A percentile compares a stretch with the other conserved stretches of the same genome.
These are phyloP conservation scores for Paratilapia polleni DNA, from an alignment of 2,113 vertebrate genomes.

Conservation along the genomic window DNA sequence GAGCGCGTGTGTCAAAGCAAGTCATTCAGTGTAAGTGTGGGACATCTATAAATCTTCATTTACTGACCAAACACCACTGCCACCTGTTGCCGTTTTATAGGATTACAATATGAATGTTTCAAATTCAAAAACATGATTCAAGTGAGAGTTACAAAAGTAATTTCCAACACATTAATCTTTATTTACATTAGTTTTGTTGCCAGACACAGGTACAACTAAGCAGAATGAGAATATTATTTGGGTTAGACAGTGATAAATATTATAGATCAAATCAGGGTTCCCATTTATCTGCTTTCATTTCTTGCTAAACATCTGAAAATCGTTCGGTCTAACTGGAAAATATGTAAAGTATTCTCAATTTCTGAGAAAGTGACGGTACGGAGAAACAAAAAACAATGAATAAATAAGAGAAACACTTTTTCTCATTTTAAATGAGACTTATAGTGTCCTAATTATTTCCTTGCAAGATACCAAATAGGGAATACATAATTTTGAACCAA, in stretches of 20 bases:
- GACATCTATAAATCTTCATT: not conserved
- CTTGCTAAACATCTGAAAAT: not conserved
- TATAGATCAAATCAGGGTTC: not conserved
- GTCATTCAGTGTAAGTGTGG: not conserved
- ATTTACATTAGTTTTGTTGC: not conserved
- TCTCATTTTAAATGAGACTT: not conserved
- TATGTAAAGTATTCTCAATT: not conserved
- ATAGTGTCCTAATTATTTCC: not conserved
- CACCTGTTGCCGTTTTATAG: not conserved
- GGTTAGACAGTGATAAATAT: not conserved
- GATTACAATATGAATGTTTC: not conserved
- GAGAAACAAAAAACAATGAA: not conserved
- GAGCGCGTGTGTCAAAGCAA: not conserved
- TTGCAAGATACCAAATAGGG: not conserved
- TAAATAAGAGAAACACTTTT: not conserved
- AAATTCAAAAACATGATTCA: not conserved
- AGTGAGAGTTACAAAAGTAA: not conserved
- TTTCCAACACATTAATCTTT: not conserved
- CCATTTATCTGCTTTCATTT: not conserved
- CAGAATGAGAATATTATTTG: not conserved
- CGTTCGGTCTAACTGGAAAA: too few species aligned
- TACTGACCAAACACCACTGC: not conserved
- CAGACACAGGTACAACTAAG: not conserved
- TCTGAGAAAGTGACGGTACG: not conserved
- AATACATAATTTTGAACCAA: not conserved